Base-by-base conservation (phyloP, 2,888 invertebrate species). In the Halictus quadricinctus region DNA sequence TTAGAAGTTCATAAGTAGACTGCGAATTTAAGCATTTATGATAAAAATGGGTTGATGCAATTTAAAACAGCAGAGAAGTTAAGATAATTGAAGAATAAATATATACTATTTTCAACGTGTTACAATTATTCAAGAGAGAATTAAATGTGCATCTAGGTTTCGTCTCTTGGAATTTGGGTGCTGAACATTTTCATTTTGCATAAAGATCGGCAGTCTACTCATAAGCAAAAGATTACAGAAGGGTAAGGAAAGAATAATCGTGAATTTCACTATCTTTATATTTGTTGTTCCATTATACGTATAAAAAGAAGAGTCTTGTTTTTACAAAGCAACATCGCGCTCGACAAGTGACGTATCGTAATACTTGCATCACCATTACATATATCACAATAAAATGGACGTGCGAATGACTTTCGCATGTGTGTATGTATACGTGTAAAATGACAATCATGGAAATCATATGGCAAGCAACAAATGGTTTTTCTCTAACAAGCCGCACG, bases 361-460 rank as follows among this genome's bases (percentile, higher is more conserved):
- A 86, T 70, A 84, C 60, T 80, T 87, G 81, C 75, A 76, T 87
- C 50, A 78, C 77, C 75, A 70, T 80, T 36, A 80, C 72, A 87
- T 80, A 83, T 91, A 91, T 92, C 91, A 91, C 92, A 92, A 91
- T 91, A 89, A 91, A 90, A 91, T 87, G 91, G 90, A 91, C 91
- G 90, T 90, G 89, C 85, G 85, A 89, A 86, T 74, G 58, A 69
- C 36, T 84, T 87, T 89, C 85, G 86, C 86, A 84, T 81, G 78
- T 83, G 78, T n/a, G 58, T 85, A 84, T 83, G 85, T 86, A 84
- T 74, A 87, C 36, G 85, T 87, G 87, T 88, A 86, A 84, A 86
- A 84, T 72, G 79, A 87, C 70, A 81, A 82, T 84, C 82, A 85
- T 82, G 70, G 76, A 87, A 81, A 82, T 79, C 76, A 81, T 87